These are phyloP conservation scores for Planococcus citri DNA, from an alignment of 1,140 invertebrate genomes.

Conservation along the genomic window DNA sequence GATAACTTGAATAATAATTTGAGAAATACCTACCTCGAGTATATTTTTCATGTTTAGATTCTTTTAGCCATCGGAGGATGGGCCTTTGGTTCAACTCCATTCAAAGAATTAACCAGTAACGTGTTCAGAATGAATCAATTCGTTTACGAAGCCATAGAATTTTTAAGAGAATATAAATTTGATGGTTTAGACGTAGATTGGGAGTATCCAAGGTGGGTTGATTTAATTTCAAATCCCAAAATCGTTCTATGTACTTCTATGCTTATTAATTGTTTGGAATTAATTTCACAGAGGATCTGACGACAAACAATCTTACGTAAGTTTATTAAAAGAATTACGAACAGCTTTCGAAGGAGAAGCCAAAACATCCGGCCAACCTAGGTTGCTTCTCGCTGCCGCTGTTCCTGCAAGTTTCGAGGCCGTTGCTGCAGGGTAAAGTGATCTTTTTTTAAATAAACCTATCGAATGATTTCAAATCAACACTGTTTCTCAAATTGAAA, in stretches of 20 bases:
- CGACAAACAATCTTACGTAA: conserved; percentile 67
- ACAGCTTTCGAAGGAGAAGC: conserved; percentile 81
- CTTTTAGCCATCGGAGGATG: conserved; percentile 86
- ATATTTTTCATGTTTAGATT: no score
- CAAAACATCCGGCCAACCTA: conserved; percentile 55
- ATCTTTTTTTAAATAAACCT: not conserved
- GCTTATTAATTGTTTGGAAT: conserved; percentile 13
- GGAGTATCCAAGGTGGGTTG: conserved; percentile 73
- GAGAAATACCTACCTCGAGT: no score
- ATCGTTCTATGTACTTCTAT: not conserved
- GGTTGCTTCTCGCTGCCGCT: conserved; percentile 74
- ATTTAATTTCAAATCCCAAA: not conserved
- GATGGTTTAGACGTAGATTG: conserved; percentile 94
- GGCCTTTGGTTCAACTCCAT: conserved; percentile 84
- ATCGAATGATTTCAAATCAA: not conserved
- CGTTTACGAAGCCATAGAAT: conserved; percentile 85
- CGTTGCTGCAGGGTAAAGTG: conserved; percentile 62
- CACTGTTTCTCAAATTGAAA: no score
- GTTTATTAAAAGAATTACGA: conserved; percentile 67
- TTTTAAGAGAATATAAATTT: conserved; percentile 79
- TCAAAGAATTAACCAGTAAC: conserved; percentile 82
- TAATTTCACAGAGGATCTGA: conserved; percentile 53
- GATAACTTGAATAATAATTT: no score
- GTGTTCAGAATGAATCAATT: conserved; percentile 89
- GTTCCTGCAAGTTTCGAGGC: conserved; percentile 87